Percentiles rank a stretch among this genome's conserved stretches.
Evolutionary conservation across 2,888 invertebrate species (phyloP).

Genomic region (Eumacrocentrus americanus): DNA sequence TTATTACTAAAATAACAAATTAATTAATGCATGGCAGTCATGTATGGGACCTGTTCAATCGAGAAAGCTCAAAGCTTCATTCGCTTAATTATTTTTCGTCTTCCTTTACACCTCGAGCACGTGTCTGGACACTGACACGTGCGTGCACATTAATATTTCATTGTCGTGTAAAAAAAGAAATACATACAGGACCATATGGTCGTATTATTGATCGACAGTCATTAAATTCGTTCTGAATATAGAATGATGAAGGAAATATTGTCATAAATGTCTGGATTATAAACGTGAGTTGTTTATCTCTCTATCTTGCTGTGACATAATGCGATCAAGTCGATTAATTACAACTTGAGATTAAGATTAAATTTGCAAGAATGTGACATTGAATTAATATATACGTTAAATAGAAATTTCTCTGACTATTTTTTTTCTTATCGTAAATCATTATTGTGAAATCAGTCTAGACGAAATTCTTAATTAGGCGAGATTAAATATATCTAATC

Average conservation of each 20-base stretch:
- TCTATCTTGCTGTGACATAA: too few species aligned
- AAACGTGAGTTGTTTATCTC: too few species aligned
- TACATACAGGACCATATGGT: slow-evolving; percentile 2
- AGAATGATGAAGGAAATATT: neutral
- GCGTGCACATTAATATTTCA: slow-evolving; percentile 19
- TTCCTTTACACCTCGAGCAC: slow-evolving; percentile 1
- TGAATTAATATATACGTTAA: neutral
- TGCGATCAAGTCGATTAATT: too few species aligned
- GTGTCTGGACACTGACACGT: slow-evolving; percentile 14
- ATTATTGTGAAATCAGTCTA: neutral
- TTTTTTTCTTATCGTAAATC: neutral
- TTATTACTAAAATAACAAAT: neutral
- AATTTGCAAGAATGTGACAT: neutral
- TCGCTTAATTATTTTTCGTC: neutral
- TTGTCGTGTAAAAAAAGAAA: neutral
- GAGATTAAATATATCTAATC: slow-evolving; percentile 7
- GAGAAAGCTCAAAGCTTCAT: neutral
- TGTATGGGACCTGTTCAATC: neutral
- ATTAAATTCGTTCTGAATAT: neutral
- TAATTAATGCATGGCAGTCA: neutral
- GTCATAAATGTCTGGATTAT: neutral
- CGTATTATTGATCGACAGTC: slow-evolving; percentile 4
- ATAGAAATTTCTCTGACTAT: too few species aligned
- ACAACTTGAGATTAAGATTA: neutral
- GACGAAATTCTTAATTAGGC: neutral